These are phyloP conservation scores for Eciton burchellii DNA, from an alignment of 1,140 invertebrate species.

Conservation along the genomic window DNA sequence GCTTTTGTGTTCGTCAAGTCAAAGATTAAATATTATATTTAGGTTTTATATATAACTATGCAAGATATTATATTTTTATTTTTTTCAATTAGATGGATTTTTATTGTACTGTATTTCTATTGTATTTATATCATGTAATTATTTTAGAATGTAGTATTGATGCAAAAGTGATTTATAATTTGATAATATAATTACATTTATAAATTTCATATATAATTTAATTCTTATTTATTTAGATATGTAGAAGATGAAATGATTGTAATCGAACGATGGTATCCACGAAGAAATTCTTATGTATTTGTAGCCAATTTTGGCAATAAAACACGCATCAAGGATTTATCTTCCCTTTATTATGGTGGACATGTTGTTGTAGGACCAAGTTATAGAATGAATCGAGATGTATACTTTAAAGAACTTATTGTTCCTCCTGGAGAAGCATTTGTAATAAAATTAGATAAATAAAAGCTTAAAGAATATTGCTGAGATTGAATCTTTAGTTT, in stretches of 20 bases:
- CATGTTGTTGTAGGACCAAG: constrained; percentile 88
- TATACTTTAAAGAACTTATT: constrained; percentile 89
- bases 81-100: no score
- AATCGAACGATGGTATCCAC: constrained; percentile 91
- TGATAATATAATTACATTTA: background rate
- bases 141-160: no score
- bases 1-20: no score
- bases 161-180: no score
- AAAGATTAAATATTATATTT: no score
- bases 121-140: no score
- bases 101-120: no score
- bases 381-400: constrained; percentile 86
- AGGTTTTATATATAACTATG: no score
- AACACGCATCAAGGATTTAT: constrained; percentile 89
- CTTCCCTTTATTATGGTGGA: constrained; percentile 91
- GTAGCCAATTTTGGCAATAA: constrained; percentile 89
- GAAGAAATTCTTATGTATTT: constrained; percentile 90
- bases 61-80: no score
- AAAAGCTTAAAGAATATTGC: background rate
- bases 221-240: constrained; percentile 79
- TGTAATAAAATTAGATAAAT: constrained; percentile 90
- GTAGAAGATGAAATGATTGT: constrained; percentile 88
- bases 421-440: constrained; percentile 88
- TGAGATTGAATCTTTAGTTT: constrained; percentile 18
- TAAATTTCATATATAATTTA: constrained; percentile 19